Evolutionary conservation across 2,888 invertebrate genomes (phyloP).

Genomic region (Agrotis clavis): DNA sequence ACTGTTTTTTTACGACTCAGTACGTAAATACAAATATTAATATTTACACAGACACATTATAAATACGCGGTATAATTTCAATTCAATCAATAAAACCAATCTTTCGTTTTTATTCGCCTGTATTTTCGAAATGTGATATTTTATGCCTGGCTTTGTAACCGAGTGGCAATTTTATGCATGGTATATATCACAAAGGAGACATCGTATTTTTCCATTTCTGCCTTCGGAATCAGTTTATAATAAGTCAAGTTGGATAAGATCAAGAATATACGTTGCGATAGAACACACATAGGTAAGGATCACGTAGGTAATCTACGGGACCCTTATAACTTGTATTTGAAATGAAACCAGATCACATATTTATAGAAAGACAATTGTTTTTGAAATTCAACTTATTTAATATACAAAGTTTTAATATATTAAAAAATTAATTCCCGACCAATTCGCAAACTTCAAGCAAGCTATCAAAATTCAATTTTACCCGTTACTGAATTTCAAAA

Average conservation of each 20-base stretch:
- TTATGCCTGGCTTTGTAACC: conserved; percentile 33
- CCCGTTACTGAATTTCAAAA: conserved; percentile 39
- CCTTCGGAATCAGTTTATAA: conserved; percentile 6
- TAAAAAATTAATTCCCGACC: conserved; percentile 20
- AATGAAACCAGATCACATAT: conserved; percentile 29
- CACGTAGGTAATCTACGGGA: conserved; percentile 26
- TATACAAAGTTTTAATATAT: conserved; percentile 24
- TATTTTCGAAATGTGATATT: conserved; percentile 28
- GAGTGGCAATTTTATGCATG: conserved; percentile 34
- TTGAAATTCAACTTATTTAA: conserved; percentile 9
- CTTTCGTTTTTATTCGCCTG: not conserved
- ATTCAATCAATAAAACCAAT: conserved; percentile 12
- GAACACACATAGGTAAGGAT: conserved; percentile 39
- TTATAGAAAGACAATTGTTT: conserved; percentile 37
- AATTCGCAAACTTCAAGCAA: conserved; percentile 44
- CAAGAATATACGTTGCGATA: conserved; percentile 19
- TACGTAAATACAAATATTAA: conserved; percentile 1
- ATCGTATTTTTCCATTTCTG: conserved; percentile 32
- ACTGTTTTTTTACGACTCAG: not conserved
- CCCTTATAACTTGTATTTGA: conserved; percentile 32
- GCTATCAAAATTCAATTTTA: conserved; percentile 46
- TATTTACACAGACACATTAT: not conserved
- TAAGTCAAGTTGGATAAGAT: conserved; percentile 33
- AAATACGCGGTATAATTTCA: conserved; percentile 7
- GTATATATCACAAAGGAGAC: conserved; percentile 32